A percentile compares a stretch with the other conserved stretches of the same genome.
Conservation (phyloP, 92 coral and sea anemone species). For the Muricea muricata region DNA sequence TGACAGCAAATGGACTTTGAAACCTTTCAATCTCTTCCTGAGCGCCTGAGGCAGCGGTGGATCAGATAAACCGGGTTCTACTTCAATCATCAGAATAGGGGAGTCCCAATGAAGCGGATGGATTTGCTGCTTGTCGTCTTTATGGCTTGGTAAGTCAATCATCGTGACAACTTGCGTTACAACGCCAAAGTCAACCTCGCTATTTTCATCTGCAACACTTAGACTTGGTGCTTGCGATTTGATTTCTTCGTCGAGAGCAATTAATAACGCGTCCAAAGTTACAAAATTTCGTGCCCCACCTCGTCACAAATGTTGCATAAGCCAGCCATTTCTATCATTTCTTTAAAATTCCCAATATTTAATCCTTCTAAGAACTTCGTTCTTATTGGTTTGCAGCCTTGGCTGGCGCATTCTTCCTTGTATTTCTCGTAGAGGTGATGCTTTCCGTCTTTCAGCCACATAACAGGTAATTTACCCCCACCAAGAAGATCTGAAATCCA, state of each 20-base stretch:
- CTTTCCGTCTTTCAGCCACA: background rate
- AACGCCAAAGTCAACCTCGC: too few relatives aligned
- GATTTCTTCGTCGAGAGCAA: too few relatives aligned
- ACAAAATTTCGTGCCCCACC: too few relatives aligned
- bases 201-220: too few relatives aligned
- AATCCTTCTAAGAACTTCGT: background rate
- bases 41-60: background rate
- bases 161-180: too few relatives aligned
- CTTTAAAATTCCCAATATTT: background rate
- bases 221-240: too few relatives aligned
- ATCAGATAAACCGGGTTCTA: background rate
- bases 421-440: conserved; percentile 3
- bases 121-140: too few relatives aligned
- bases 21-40: background rate
- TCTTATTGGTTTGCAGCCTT: conserved; percentile 7
- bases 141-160: too few relatives aligned
- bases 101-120: background rate
- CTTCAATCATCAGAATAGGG: background rate
- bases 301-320: conserved; percentile 20
- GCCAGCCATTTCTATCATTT: background rate
- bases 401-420: background rate
- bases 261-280: too few relatives aligned
- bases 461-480: background rate
- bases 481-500: background rate
- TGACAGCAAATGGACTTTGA: background rate